Evolutionary conservation across 2,888 invertebrate species (phyloP).

Genomic region (Rhamnusium bicolor): DNA sequence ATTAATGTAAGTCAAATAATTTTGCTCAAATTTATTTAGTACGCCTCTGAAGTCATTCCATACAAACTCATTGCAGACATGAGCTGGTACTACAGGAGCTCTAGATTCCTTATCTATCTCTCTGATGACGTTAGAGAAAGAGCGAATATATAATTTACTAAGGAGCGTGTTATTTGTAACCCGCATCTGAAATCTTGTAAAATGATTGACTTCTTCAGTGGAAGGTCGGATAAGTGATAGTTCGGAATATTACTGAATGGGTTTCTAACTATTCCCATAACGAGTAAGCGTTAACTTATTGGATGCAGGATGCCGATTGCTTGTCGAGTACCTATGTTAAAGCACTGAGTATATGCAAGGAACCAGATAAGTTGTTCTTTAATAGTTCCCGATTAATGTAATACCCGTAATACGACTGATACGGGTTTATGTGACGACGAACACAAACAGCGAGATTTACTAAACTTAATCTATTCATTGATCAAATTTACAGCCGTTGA

Average conservation of each 20-base stretch:
- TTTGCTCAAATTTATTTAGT: background rate
- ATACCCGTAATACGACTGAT: slow-evolving; percentile 15
- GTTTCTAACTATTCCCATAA: slow-evolving; percentile 1
- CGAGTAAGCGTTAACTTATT: slow-evolving; percentile 17
- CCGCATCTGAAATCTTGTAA: slow-evolving; percentile 30
- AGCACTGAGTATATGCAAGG: background rate
- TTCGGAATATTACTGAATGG: slow-evolving; percentile 30
- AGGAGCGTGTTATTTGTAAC: slow-evolving; percentile 32
- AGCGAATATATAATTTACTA: slow-evolving; percentile 11
- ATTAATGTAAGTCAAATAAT: too few relatives aligned
- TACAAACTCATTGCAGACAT: background rate
- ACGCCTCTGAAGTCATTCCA: slow-evolving; percentile 16
- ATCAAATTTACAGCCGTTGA: background rate
- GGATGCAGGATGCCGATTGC: slow-evolving; percentile 26
- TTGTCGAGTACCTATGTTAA: slow-evolving; percentile 19
- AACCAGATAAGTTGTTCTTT: slow-evolving; percentile 25
- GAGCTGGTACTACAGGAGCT: slow-evolving; percentile 8
- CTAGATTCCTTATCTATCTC: slow-evolving; percentile 24
- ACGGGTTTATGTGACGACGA: background rate
- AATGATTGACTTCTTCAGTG: slow-evolving; percentile 35
- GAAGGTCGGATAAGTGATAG: slow-evolving; percentile 24
- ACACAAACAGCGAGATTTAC: background rate
- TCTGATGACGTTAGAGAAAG: slow-evolving; percentile 2
- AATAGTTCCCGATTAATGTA: slow-evolving; percentile 15
- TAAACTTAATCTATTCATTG: background rate